These are phyloP conservation scores for Halocynthia roretzi DNA, from an alignment of 23 tunicate genomes.

Conservation along the genomic window DNA sequence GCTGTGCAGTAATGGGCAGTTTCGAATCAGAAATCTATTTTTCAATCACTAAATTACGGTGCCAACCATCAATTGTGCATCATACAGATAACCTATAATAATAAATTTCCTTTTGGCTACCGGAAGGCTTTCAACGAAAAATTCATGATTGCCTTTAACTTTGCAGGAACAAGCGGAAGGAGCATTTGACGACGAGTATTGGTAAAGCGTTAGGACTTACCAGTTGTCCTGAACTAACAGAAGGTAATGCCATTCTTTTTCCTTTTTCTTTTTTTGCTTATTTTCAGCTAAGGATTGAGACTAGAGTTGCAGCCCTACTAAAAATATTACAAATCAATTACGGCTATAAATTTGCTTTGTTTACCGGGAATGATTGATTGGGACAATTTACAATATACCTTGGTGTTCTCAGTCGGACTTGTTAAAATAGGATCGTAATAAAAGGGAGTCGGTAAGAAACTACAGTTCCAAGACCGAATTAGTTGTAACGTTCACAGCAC, in stretches of 20 bases:
- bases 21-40: not conserved
- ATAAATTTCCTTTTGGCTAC: not conserved
- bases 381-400: too few species aligned
- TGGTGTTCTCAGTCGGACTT: too few species aligned
- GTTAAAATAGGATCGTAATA: too few species aligned
- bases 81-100: too few species aligned
- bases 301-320: too few species aligned
- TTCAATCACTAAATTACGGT: not conserved
- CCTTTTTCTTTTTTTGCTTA: not conserved
- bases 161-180: conserved; percentile 43
- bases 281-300: too few species aligned
- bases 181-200: conserved; percentile 41
- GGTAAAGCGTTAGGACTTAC: conserved; percentile 58
- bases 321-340: too few species aligned
- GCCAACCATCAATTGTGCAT: too few species aligned
- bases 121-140: not conserved
- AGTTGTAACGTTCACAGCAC: too few species aligned
- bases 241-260: conserved; percentile 20
- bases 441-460: too few species aligned
- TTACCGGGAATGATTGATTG: not conserved
- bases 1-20: too few species aligned
- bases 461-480: too few species aligned
- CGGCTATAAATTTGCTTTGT: not conserved
- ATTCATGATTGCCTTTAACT: not conserved
- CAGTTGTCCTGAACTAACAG: conserved; percentile 19